phyloP scores from a whole-genome alignment of 1,140 invertebrate genomes.

The Heliconius himera region DNA sequence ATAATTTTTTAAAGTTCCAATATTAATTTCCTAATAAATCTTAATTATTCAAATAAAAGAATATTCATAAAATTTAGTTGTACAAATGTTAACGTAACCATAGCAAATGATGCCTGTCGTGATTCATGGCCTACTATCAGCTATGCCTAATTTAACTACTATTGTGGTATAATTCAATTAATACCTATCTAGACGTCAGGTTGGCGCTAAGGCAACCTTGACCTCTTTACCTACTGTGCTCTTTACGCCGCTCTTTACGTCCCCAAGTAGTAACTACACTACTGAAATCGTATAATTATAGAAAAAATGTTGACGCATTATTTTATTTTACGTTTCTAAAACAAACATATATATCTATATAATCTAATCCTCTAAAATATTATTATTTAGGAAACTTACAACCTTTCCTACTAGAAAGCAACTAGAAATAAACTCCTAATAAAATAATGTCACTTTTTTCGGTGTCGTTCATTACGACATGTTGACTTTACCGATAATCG shows the following conservation, averaged over 20 bases:
- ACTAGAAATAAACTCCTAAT: slow-evolving; percentile 10
- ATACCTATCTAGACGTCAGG: slow-evolving; percentile 55
- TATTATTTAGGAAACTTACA: neutral
- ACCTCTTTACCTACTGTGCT: slow-evolving; percentile 60
- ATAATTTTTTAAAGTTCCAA: neutral
- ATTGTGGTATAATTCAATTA: slow-evolving; percentile 33
- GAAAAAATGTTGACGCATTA: neutral
- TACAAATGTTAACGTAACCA: neutral
- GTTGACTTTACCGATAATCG: slow-evolving; percentile 60
- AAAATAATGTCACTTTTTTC: slow-evolving; percentile 38
- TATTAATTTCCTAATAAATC: neutral
- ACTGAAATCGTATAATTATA: neutral
- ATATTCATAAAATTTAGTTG: neutral
- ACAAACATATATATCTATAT: too few species aligned
- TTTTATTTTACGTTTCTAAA: neutral
- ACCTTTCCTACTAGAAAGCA: neutral
- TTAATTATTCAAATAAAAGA: neutral
- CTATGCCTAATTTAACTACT: slow-evolving; percentile 1
- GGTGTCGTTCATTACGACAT: slow-evolving; percentile 45
- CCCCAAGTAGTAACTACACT: neutral
- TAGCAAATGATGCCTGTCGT: neutral
- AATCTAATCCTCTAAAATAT: neutral
- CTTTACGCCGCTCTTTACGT: slow-evolving; percentile 30
- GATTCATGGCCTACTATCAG: slow-evolving; percentile 9
- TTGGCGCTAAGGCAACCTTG: slow-evolving; percentile 70